These are phyloP conservation scores for Tetropium fuscum DNA, from an alignment of 2,888 invertebrate genomes.

Conservation along the genomic window DNA sequence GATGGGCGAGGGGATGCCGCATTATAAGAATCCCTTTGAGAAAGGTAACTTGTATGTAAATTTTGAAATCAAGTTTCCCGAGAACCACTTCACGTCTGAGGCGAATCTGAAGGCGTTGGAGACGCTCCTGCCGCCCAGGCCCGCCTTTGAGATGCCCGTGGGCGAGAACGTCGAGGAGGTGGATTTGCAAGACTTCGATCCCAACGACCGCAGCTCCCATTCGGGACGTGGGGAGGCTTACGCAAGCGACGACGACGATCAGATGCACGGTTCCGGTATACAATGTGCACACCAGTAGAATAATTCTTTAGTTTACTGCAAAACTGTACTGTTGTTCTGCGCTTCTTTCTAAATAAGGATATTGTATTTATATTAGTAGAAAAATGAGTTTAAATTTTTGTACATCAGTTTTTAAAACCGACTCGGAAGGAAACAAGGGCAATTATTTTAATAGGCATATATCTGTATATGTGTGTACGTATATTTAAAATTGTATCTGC, in stretches of 20 bases:
- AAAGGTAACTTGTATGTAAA: constrained; percentile 89
- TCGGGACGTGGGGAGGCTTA: constrained; percentile 76
- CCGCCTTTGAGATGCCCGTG: constrained; percentile 77
- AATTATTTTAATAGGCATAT: not conserved
- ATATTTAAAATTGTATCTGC: not conserved
- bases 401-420: constrained; percentile 6
- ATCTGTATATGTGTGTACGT: too few relatives aligned
- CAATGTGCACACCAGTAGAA: constrained; percentile 87
- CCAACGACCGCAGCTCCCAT: constrained; percentile 68
- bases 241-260: constrained; percentile 77
- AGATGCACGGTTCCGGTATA: constrained; percentile 71
- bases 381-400: constrained; percentile 39
- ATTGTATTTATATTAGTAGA: constrained; percentile 41
- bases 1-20: constrained; percentile 91
- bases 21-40: constrained; percentile 84
- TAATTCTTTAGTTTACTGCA: constrained; percentile 51
- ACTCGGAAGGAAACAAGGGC: not conserved
- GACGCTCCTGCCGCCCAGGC: constrained; percentile 78
- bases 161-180: constrained; percentile 91
- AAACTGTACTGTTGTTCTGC: constrained; percentile 50
- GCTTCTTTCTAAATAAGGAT: constrained; percentile 66
- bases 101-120: constrained; percentile 78
- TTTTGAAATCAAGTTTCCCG: constrained; percentile 89
- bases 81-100: constrained; percentile 80
- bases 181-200: constrained; percentile 81